Base-by-base conservation (phyloP, 2,888 invertebrate species). In the Apamea sordens region DNA sequence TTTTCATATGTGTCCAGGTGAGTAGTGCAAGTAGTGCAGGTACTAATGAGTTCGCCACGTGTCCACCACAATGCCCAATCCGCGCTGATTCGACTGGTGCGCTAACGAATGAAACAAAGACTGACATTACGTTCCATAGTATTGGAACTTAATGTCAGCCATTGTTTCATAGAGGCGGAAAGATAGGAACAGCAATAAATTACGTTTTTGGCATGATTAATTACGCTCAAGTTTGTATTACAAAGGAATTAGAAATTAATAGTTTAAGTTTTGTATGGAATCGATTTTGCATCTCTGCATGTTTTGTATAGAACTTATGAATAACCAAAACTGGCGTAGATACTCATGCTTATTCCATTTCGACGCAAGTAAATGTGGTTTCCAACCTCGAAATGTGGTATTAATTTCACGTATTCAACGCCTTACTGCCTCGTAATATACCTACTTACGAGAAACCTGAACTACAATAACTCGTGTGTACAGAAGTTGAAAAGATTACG, bases 1-100 rank as follows among this genome's bases (percentile, higher is more conserved):
- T 97, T 97, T 83, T 93, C 96, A 68, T 95, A 92, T 18, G 56
- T 96, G 96, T 86, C 91, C n/a, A 93, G 96, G 96, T 95, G 89
- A 82, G 83, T 85, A 21, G 13, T 53, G 59, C 32, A 81, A 72
- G 80, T 75, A 78, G 63, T 72, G 15, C 32, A 71, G 64, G 63
- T 80, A 64, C 75, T 82, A 88, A 84, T 82, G 80, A 85, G 47
- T 73, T 76, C 47, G n/a, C 65, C 71, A 47, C 76, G 59, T 71
- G 70, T 64, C 47, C 44, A 79, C 79, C 78, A 82, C 86, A 87
- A 84, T 84, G 80, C 65, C 82, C 83, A 88, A 89, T 88, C 79
- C 73, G 76, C 53, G 82, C 84, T 82, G 87, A 87, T 88, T 85
- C 87, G 44, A 32, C 81, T 69, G 73, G 69, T n/a, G 53, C 77